Evolutionary conservation across 2,113 vertebrate species (phyloP).

Genomic region (Ginglymostoma cirratum): DNA sequence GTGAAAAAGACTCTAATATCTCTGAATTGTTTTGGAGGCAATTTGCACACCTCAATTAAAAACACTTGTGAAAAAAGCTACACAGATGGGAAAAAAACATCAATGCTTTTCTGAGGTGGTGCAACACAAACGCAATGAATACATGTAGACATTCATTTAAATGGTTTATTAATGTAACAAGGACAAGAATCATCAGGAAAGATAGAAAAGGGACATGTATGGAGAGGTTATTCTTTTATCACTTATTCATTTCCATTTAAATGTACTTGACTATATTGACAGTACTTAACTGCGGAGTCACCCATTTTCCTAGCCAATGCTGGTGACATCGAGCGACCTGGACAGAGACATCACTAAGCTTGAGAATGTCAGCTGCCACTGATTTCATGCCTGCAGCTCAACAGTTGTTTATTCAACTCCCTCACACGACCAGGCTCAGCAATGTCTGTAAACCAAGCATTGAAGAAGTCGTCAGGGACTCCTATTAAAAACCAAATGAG

Average conservation of each 20-base stretch:
- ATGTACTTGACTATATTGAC: background rate
- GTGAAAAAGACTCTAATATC: background rate
- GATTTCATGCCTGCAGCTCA: background rate
- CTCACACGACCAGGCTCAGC: slow-evolving; percentile 1
- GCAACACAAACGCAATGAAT: background rate
- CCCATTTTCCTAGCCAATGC: background rate
- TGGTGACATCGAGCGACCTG: background rate
- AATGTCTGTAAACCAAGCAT: background rate
- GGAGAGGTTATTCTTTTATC: background rate
- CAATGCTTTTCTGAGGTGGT: background rate
- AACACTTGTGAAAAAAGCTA: background rate
- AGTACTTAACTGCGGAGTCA: background rate
- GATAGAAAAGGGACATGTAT: background rate
- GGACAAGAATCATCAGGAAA: background rate
- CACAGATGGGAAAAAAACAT: background rate
- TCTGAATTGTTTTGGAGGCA: background rate
- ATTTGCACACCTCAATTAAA: background rate
- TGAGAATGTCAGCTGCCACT: background rate
- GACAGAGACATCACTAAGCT: background rate
- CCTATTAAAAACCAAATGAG: background rate
- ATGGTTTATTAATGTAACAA: background rate
- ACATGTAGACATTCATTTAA: background rate
- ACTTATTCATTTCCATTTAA: background rate
- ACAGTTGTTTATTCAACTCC: background rate
- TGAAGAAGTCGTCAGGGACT: background rate